phyloP scores from a whole-genome alignment of 2,888 invertebrate genomes.

The Tiliacea aurago region DNA sequence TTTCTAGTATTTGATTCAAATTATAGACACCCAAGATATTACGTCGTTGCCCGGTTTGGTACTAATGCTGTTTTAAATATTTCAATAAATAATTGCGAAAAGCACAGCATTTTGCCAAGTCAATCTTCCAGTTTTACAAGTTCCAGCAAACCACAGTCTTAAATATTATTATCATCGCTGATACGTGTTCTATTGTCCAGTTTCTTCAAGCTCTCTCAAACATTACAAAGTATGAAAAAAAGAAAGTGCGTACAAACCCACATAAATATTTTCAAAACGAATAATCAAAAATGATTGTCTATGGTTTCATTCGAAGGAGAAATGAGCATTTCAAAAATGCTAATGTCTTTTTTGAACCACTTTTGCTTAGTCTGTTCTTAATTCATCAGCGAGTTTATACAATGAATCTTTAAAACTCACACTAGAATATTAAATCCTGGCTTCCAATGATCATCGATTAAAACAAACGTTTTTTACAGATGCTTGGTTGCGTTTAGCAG shows the following conservation, averaged over 20 bases:
- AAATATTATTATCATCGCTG: background rate
- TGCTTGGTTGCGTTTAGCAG: background rate
- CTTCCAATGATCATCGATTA: background rate
- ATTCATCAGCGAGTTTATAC: background rate
- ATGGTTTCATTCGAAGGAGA: conserved; percentile 29
- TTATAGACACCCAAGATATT: background rate
- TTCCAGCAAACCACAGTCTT: too few species aligned
- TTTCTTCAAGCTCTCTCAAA: background rate
- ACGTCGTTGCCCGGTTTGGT: background rate
- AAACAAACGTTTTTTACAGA: background rate
- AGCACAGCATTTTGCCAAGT: too few species aligned
- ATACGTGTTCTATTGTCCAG: conserved; percentile 1
- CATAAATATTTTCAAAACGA: conserved; percentile 41
- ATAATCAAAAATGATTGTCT: conserved; percentile 7
- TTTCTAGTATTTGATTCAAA: background rate
- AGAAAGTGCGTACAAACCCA: conserved; percentile 31
- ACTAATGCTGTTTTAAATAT: background rate
- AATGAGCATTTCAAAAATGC: conserved; percentile 28
- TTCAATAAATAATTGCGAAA: too few species aligned
- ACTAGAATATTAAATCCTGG: conserved; percentile 3
- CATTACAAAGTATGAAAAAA: conserved; percentile 14
- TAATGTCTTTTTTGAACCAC: conserved; percentile 24
- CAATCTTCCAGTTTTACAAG: too few species aligned
- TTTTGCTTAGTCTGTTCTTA: background rate
- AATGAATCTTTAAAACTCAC: background rate